These are phyloP conservation scores for Bilobella aurantiaca DNA, from an alignment of 1,140 invertebrate genomes.

Conservation along the genomic window DNA sequence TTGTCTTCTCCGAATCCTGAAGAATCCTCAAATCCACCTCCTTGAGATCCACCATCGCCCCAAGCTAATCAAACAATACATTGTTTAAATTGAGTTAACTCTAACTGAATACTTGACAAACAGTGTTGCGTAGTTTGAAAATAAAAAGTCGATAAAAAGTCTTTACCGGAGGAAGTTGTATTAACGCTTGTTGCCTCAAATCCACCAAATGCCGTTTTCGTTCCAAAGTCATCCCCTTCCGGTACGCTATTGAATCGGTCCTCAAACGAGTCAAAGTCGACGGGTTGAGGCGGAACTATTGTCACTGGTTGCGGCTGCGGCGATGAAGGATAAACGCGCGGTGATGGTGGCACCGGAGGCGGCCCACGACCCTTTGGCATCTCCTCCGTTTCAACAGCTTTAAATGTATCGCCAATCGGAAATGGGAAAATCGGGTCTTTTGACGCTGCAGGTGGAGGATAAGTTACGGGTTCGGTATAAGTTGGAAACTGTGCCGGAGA, in stretches of 20 bases:
- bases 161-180: too few relatives aligned
- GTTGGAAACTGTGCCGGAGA: too few relatives aligned
- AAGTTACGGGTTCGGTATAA: too few relatives aligned
- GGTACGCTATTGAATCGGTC: constrained; percentile 19
- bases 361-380: background rate
- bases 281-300: background rate
- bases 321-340: background rate
- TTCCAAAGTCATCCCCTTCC: background rate
- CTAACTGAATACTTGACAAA: background rate
- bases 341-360: constrained; percentile 1
- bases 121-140: too few relatives aligned
- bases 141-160: too few relatives aligned
- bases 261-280: constrained; percentile 38
- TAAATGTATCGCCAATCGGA: background rate
- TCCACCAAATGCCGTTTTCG: constrained; percentile 61
- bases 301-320: background rate
- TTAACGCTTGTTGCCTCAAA: constrained; percentile 76
- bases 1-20: constrained; percentile 48
- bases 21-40: constrained; percentile 20
- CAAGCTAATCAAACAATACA: background rate
- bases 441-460: too few relatives aligned
- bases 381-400: background rate
- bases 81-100: background rate
- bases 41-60: background rate
- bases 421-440: background rate